Evolutionary conservation across 2,797 vertebrate genomes (phyloP), one percentile per base, ranked within the genome.

Genomic region (Macroramphosus scolopax): DNA sequence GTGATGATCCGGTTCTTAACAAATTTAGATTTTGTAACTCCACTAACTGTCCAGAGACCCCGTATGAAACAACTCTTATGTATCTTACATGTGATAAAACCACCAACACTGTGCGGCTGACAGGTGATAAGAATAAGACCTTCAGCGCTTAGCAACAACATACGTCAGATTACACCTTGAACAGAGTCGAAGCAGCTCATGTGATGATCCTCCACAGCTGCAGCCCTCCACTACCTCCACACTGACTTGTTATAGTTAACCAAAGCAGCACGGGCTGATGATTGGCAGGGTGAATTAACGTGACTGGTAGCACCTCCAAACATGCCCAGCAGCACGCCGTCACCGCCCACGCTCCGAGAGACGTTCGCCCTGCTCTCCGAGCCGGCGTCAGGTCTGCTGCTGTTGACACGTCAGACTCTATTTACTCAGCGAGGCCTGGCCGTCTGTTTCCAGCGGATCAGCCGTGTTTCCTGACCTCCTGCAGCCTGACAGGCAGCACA

Each of bases 301-400:
- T 77, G 80, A 80, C 63, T 73, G 75, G 71, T 82, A 77, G 68
- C 12, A 34, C 63, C 73, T 68, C 54, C 70, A 78, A 83, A 81
- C 73, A 80, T 55, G 50, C 77, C 78, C 79, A 64, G 65, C 38
- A 8, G 80, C 30, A 14, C 31, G 75, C 78, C 51, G 31, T 63
- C 73, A 49, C 52, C 30, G 8, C 81, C 75, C 60, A 72, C 75
- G 5, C 64, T 31, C 6, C 0, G 64, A 44, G 65, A 66, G 66
- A 56, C 62, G 57, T 70, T 80, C 57, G 60, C 65, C 75, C 47
- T 26, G 46, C 54, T 74, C 68, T 63, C 48, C 72, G 40, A 28
- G 48, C 69, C 70, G 14, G 35, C 48, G 29, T 64, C 67, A 65
- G 59, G 62, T 63, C 62, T 44, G 71, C 68, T 55, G 57, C 65